Percentiles rank a stretch among this genome's conserved stretches.
Conservation (phyloP, 1,140 invertebrate genomes). For the Ips nitidus region DNA sequence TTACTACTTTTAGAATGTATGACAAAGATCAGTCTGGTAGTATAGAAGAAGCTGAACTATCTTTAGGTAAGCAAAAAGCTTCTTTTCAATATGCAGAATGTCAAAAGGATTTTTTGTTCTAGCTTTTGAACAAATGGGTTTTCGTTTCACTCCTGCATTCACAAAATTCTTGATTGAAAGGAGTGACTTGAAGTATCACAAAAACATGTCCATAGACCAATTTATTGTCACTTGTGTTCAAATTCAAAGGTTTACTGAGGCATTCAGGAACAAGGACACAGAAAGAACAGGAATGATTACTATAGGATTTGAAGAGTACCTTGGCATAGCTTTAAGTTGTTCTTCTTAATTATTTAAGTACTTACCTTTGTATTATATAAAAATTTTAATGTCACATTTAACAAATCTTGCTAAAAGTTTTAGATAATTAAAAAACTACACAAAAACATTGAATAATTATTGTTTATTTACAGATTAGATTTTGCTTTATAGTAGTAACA, state of each 20-base stretch:
- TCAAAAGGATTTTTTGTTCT: conserved; percentile 42
- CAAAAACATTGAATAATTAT: not conserved
- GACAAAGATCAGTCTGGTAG: conserved; percentile 80
- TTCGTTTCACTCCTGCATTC: conserved; percentile 77
- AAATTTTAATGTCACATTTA: not conserved
- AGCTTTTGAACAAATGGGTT: conserved; percentile 89
- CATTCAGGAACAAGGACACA: conserved; percentile 73
- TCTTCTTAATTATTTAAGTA: conserved; percentile 46
- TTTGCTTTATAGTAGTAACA: conserved; percentile 1
- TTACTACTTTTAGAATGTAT: conserved; percentile 77
- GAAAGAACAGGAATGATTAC: conserved; percentile 75
- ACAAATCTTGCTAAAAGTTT: not conserved
- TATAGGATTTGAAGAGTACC: conserved; percentile 84
- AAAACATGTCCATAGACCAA: conserved; percentile 77
- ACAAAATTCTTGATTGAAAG: conserved; percentile 71
- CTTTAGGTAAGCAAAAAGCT: conserved; percentile 59
- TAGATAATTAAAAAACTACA: not conserved
- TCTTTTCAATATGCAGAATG: not conserved
- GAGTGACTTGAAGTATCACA: conserved; percentile 62
- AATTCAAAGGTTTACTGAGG: conserved; percentile 83
- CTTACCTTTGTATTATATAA: conserved; percentile 7
- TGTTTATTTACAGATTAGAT: not conserved
- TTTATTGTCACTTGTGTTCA: conserved; percentile 88
- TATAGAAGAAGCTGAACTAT: conserved; percentile 79
- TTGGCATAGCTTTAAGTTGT: conserved; percentile 72